phyloP scores from a whole-genome alignment of 2,113 vertebrate genomes.

The Elachura formosa region DNA sequence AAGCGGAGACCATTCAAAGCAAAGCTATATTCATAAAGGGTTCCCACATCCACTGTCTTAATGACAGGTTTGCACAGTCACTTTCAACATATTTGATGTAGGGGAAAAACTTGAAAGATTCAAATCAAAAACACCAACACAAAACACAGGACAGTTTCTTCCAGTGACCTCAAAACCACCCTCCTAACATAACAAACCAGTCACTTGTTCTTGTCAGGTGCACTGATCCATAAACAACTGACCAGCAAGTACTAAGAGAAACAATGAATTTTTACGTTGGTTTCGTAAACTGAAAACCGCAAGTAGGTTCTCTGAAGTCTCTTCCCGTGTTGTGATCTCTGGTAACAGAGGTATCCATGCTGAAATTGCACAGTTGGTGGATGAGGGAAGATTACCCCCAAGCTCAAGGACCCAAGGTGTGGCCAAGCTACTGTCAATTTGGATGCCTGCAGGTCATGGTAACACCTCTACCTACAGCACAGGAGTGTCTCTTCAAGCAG shows the following conservation, averaged over 20 bases:
- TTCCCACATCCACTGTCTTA: not conserved
- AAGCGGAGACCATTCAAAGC: not conserved
- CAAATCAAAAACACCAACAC: not conserved
- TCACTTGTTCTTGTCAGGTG: not conserved
- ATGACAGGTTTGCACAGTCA: not conserved
- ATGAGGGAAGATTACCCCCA: not conserved
- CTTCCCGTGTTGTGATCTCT: not conserved
- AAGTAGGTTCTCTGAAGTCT: not conserved
- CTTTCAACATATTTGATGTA: not conserved
- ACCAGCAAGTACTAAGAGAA: not conserved
- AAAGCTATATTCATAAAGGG: not conserved
- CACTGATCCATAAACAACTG: not conserved
- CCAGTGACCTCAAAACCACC: slow-evolving; percentile 4
- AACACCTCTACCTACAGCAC: fast-evolving
- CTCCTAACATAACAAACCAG: slow-evolving; percentile 1
- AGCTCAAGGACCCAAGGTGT: not conserved
- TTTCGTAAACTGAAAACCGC: not conserved
- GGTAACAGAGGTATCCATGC: not conserved
- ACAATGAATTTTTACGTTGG: not conserved
- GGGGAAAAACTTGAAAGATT: not conserved
- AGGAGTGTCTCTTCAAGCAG: not conserved
- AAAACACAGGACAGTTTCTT: not conserved
- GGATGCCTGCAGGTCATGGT: not conserved
- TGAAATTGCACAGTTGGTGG: not conserved
- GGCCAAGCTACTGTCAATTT: not conserved